Conservation (phyloP, 2,113 vertebrate genomes). For the Gyps fulvus region DNA sequence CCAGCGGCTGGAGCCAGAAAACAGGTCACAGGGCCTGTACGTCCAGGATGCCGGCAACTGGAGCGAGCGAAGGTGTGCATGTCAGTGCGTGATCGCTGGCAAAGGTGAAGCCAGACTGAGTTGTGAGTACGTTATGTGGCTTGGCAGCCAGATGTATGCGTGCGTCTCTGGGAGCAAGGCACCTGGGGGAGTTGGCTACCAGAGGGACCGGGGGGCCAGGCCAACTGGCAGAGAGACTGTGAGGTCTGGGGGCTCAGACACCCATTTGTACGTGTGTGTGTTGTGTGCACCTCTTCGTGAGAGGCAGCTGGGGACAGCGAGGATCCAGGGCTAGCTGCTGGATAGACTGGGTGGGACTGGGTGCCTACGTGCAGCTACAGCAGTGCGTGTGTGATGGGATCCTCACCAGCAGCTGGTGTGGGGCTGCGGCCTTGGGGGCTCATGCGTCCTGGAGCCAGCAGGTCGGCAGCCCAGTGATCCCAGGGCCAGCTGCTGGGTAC, state of each 20-base stretch:
- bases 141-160: neutral
- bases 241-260: neutral
- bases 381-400: neutral
- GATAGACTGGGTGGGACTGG: neutral
- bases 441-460: fast-evolving
- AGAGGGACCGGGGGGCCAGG: neutral
- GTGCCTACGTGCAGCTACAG: neutral
- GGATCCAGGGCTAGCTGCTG: neutral
- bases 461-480: neutral
- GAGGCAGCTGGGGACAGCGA: neutral
- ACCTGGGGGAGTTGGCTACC: neutral
- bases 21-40: neutral
- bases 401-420: too few species aligned
- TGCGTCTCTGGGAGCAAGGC: too few species aligned
- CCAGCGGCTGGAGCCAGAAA: neutral
- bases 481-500: neutral
- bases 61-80: fast-evolving
- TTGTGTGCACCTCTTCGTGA: neutral
- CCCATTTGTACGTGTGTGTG: fast-evolving
- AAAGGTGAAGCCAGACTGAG: neutral
- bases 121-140: too few species aligned
- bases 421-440: neutral
- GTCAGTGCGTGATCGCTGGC: fast-evolving
- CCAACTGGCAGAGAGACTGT: neutral
- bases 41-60: neutral